Conservation (phyloP, 2,888 invertebrate genomes). For the Endotricha flammealis region DNA sequence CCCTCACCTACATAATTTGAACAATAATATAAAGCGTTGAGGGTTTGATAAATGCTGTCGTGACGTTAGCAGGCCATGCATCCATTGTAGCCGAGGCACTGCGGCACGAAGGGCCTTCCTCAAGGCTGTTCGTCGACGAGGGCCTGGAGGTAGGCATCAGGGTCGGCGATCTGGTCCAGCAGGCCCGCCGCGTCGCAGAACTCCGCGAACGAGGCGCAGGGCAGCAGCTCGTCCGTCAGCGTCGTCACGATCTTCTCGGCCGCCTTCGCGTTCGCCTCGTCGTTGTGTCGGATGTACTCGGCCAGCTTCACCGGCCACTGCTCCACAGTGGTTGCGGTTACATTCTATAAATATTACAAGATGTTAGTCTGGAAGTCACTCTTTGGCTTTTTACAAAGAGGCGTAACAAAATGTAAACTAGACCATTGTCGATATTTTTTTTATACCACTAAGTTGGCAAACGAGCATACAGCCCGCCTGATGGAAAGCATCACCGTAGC, state of each 20-base stretch:
- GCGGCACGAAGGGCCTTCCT: conserved; percentile 40
- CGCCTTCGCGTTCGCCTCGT: conserved; percentile 92
- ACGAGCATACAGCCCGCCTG: no score
- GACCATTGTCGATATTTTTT: no score
- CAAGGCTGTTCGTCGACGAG: conserved; percentile 57
- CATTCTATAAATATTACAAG: conserved; percentile 69
- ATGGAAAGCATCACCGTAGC: no score
- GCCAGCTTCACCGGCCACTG: conserved; percentile 94
- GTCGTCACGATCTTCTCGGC: conserved; percentile 89
- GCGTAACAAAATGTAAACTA: no score
- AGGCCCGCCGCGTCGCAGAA: conserved; percentile 95
- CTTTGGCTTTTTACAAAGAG: no score
- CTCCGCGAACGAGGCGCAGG: conserved; percentile 93
- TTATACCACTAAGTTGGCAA: no score
- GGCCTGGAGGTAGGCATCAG: conserved; percentile 68
- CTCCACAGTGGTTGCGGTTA: conserved; percentile 83
- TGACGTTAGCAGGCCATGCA: conserved; percentile 43
- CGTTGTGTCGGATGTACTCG: conserved; percentile 95
- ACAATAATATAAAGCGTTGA: neutral
- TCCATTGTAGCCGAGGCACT: conserved; percentile 47
- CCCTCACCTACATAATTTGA: neutral
- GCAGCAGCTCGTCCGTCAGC: conserved; percentile 92
- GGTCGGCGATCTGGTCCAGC: conserved; percentile 81
- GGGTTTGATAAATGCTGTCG: conserved; percentile 5
- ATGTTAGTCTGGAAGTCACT: no score